A percentile compares a stretch with the other conserved stretches of the same genome.
Conservation (phyloP, 1,140 invertebrate genomes). For the Polyergus mexicanus region DNA sequence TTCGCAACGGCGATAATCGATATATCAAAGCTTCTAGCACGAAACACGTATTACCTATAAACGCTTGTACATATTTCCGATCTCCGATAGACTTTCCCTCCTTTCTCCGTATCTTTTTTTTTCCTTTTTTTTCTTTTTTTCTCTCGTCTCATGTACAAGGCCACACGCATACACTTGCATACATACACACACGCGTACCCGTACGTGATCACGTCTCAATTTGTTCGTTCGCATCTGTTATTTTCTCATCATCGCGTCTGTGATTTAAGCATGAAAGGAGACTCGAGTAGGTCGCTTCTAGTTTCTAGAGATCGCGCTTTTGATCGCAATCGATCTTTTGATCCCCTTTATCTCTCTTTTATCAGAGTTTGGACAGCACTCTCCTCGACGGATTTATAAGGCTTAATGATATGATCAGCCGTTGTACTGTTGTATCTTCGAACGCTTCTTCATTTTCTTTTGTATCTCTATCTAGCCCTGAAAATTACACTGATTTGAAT, state of each 20-base stretch:
- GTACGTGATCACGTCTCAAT: neutral
- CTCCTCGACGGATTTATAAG: constrained; percentile 76
- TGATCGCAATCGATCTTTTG: constrained; percentile 62
- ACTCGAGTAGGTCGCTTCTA: constrained; percentile 66
- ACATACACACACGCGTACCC: constrained; percentile 32
- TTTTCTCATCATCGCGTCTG: constrained; percentile 42
- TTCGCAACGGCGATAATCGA: constrained; percentile 59
- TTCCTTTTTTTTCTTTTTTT: too few species aligned
- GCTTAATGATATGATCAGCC: constrained; percentile 79
- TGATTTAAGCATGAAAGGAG: constrained; percentile 65
- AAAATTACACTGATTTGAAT: constrained; percentile 32
- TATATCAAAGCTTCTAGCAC: constrained; percentile 66
- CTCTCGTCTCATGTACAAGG: constrained; percentile 4
- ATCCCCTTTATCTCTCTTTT: constrained; percentile 55
- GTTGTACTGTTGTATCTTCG: constrained; percentile 67
- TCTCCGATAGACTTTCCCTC: neutral
- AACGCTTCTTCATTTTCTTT: constrained; percentile 43
- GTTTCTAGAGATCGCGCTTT: constrained; percentile 58
- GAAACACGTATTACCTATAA: constrained; percentile 69
- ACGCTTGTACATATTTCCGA: constrained; percentile 33
- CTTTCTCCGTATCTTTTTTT: constrained; percentile 39
- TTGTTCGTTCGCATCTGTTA: constrained; percentile 25
- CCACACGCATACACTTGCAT: constrained; percentile 4
- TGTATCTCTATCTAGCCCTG: constrained; percentile 7
- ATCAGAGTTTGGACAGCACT: constrained; percentile 67